phyloP scores from a whole-genome alignment of 2,888 invertebrate species.

The Helobdella robusta region DNA sequence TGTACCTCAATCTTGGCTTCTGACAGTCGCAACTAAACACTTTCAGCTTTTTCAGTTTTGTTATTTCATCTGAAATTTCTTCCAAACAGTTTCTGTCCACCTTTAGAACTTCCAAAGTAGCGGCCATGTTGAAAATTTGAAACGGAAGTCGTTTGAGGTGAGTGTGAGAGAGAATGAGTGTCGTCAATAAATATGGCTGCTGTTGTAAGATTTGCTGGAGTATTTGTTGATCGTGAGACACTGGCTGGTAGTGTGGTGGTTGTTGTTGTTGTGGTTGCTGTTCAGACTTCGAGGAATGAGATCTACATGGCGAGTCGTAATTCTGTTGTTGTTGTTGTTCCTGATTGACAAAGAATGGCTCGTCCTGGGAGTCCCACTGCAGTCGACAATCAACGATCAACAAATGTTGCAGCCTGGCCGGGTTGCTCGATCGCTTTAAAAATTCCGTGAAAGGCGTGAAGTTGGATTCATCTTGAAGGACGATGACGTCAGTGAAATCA shows the following conservation, averaged over 20 bases:
- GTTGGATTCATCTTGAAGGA: slow-evolving; percentile 34
- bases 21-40: slow-evolving; percentile 36
- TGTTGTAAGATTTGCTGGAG: too few relatives aligned
- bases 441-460: slow-evolving; percentile 34
- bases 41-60: slow-evolving; percentile 30
- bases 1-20: slow-evolving; percentile 31
- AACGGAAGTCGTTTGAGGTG: slow-evolving; percentile 32
- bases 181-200: slow-evolving; percentile 5
- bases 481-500: slow-evolving; percentile 31
- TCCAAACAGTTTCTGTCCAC: slow-evolving; percentile 35
- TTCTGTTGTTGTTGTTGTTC: too few relatives aligned
- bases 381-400: slow-evolving; percentile 34
- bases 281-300: too few relatives aligned
- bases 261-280: too few relatives aligned
- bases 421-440: slow-evolving; percentile 31
- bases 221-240: too few relatives aligned
- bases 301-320: too few relatives aligned
- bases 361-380: slow-evolving; percentile 24
- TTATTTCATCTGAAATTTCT: slow-evolving; percentile 34
- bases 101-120: slow-evolving; percentile 34
- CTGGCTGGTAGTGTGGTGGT: too few relatives aligned
- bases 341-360: background rate
- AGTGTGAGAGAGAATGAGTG: slow-evolving; percentile 27
- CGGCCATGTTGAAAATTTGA: slow-evolving; percentile 33
- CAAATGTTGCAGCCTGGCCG: slow-evolving; percentile 29